Evolutionary conservation across 1,140 invertebrate species (phyloP).

Genomic region (Drosophila setifemur): DNA sequence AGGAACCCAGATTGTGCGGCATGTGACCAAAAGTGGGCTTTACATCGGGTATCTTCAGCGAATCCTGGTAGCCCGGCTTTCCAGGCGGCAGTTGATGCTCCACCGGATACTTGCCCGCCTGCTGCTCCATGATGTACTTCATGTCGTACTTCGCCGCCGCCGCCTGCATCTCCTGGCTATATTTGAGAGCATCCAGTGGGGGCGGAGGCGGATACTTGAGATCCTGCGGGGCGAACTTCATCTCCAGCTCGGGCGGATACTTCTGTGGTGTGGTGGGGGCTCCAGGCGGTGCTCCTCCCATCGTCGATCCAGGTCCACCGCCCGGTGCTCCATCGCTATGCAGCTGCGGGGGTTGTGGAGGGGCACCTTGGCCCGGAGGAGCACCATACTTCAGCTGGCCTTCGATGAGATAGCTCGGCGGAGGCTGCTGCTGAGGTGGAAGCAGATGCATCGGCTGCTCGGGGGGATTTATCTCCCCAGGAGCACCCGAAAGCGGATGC

Average conservation of each 20-base stretch:
- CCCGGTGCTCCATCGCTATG: slow-evolving; percentile 44
- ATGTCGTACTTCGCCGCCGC: slow-evolving; percentile 77
- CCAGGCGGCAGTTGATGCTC: slow-evolving; percentile 52
- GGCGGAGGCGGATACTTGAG: slow-evolving; percentile 76
- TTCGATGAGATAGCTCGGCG: slow-evolving; percentile 70
- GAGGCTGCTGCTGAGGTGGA: slow-evolving; percentile 40
- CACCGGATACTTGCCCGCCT: slow-evolving; percentile 61
- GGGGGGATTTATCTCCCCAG: slow-evolving; percentile 20
- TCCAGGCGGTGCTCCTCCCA: slow-evolving; percentile 1
- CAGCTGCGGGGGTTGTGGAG: slow-evolving; percentile 66
- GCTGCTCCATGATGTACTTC: slow-evolving; percentile 79
- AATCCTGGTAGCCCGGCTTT: slow-evolving; percentile 63
- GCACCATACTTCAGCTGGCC: slow-evolving; percentile 69
- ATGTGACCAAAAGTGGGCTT: slow-evolving; percentile 67
- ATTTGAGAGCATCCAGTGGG: slow-evolving; percentile 71
- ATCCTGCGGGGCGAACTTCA: slow-evolving; percentile 75
- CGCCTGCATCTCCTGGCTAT: slow-evolving; percentile 80
- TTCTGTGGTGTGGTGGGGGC: slow-evolving; percentile 59
- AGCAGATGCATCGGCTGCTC: slow-evolving; percentile 65
- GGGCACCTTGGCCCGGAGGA: slow-evolving; percentile 40
- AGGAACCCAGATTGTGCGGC: slow-evolving; percentile 51
- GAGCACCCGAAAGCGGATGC: slow-evolving; percentile 25
- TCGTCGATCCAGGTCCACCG: slow-evolving; percentile 11
- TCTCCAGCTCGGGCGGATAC: slow-evolving; percentile 74
- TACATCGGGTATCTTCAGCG: slow-evolving; percentile 74